A percentile compares a stretch with the other conserved stretches of the same genome.
These are phyloP conservation scores for Psylliodes chrysocephalus DNA, from an alignment of 2,888 invertebrate species.

Conservation along the genomic window DNA sequence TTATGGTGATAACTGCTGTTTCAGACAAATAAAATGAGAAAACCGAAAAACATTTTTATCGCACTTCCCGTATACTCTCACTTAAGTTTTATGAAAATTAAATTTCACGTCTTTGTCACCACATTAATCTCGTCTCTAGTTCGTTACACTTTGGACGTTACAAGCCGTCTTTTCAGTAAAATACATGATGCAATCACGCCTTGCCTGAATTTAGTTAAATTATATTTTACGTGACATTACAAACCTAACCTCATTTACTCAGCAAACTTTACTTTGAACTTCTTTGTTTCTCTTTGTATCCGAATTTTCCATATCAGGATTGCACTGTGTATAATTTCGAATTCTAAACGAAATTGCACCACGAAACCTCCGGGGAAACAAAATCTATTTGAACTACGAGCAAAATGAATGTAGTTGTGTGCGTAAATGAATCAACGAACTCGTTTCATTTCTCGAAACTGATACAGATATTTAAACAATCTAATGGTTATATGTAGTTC, in stretches of 20 bases:
- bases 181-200: conserved; percentile 39
- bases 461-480: too few species aligned
- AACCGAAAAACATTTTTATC: too few species aligned
- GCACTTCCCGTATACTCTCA: not conserved
- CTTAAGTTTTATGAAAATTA: conserved; percentile 1
- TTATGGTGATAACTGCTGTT: too few species aligned
- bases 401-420: too few species aligned
- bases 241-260: conserved; percentile 42
- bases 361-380: not conserved
- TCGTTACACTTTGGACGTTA: not conserved
- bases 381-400: too few species aligned
- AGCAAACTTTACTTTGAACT: conserved; percentile 34
- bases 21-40: too few species aligned
- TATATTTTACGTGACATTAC: conserved; percentile 48
- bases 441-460: too few species aligned
- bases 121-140: not conserved
- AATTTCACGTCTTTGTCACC: conserved; percentile 1
- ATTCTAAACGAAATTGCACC: conserved; percentile 4
- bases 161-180: conserved; percentile 2
- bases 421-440: too few species aligned
- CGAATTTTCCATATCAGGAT: not conserved
- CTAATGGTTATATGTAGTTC: too few species aligned
- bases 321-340: conserved; percentile 8
- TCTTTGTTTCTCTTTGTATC: conserved; percentile 19
- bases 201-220: conserved; percentile 43